Evolutionary conservation across 35 echinoderm and acorn worm species (phyloP).

Genomic region (Amphiura filiformis): DNA sequence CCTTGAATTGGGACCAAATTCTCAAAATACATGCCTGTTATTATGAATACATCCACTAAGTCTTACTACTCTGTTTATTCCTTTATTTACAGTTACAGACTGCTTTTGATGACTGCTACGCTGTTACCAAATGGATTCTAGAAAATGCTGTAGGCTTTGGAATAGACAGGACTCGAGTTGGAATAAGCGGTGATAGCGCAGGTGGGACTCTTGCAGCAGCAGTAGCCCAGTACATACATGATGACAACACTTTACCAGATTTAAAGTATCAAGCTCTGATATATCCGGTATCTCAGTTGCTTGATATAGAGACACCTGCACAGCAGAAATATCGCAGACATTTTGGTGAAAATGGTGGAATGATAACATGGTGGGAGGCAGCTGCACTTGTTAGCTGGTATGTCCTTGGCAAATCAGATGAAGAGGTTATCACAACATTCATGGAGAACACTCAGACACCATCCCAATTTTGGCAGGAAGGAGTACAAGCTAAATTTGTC

Average conservation of each 20-base stretch:
- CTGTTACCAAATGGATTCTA: conserved; percentile 74
- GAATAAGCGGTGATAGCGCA: conserved; percentile 82
- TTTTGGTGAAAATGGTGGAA: conserved; percentile 40
- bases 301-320: conserved; percentile 47
- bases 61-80: background rate
- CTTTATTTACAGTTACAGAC: conserved; percentile 54
- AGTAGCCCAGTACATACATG: conserved; percentile 52
- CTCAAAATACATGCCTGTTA: too few relatives aligned
- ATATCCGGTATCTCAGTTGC: conserved; percentile 60
- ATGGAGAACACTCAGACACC: conserved; percentile 36
- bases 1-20: too few relatives aligned
- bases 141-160: conserved; percentile 58
- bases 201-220: conserved; percentile 63
- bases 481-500: background rate
- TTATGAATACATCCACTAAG: too few relatives aligned
- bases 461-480: conserved; percentile 8
- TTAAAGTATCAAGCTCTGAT: conserved; percentile 62
- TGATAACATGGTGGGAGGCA: conserved; percentile 32
- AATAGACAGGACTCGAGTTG: conserved; percentile 60
- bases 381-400: conserved; percentile 1
- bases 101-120: conserved; percentile 55
- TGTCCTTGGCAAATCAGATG: conserved; percentile 37
- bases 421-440: conserved; percentile 1
- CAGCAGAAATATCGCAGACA: conserved; percentile 30
- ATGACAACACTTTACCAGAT: conserved; percentile 51